Conservation (phyloP, 2,113 vertebrate species). For the Pteruthius melanotis region DNA sequence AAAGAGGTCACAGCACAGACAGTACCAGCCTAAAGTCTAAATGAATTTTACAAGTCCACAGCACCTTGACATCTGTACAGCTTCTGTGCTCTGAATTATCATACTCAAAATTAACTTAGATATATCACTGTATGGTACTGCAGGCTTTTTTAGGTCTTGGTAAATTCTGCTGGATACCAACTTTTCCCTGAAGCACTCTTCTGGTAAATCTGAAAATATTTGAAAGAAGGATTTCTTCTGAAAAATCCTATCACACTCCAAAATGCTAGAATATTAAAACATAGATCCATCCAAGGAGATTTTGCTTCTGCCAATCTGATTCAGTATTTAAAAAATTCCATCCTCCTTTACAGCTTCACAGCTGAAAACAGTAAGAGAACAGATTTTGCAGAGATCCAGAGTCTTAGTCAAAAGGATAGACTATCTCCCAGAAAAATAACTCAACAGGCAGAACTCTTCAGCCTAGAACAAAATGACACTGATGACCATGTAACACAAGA, state of each 20-base stretch:
- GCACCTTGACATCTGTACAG: background rate
- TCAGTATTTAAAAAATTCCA: background rate
- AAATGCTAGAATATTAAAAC: background rate
- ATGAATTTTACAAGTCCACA: background rate
- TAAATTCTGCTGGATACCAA: background rate
- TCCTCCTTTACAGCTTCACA: background rate
- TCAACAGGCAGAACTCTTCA: background rate
- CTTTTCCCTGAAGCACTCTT: background rate
- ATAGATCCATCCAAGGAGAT: background rate
- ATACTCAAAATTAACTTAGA: background rate
- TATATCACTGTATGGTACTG: background rate
- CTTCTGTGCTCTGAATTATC: background rate
- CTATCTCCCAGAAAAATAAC: background rate
- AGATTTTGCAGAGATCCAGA: background rate
- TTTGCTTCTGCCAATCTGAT: background rate
- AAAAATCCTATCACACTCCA: background rate
- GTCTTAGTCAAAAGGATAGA: background rate
- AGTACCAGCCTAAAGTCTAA: background rate
- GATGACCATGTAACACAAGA: background rate
- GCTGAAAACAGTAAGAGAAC: background rate
- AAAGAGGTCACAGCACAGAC: background rate
- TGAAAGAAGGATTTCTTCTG: background rate
- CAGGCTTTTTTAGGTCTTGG: background rate
- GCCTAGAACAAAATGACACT: background rate
- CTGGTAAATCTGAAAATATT: background rate